Percentiles rank a stretch among this genome's conserved stretches.
These are phyloP conservation scores for Sebastiscus tertius DNA, from an alignment of 2,797 vertebrate genomes.

Conservation along the genomic window DNA sequence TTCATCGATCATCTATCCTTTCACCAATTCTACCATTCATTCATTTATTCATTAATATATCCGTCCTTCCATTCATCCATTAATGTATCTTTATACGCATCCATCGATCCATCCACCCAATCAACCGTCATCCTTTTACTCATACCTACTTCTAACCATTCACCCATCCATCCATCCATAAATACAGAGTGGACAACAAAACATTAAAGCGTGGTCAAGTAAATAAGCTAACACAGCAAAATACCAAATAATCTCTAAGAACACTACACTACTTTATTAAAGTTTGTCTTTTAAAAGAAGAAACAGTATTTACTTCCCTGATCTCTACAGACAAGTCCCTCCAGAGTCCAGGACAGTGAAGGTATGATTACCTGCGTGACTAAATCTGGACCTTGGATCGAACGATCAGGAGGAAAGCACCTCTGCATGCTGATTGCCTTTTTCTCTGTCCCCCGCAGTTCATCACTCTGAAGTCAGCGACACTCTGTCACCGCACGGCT, in stretches of 20 bases:
- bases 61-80: neutral
- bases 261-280: neutral
- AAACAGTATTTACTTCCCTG: neutral
- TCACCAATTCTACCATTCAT: neutral
- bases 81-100: too few relatives aligned
- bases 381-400: slow-evolving; percentile 26
- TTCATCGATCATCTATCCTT: neutral
- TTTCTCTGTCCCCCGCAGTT: slow-evolving; percentile 23
- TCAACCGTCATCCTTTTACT: neutral
- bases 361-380: slow-evolving; percentile 15
- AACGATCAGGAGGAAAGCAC: slow-evolving; percentile 5
- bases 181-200: neutral
- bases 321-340: neutral
- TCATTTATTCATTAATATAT: neutral
- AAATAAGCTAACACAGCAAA: neutral
- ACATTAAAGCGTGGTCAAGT: neutral
- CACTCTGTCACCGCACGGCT: slow-evolving; percentile 36
- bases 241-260: neutral
- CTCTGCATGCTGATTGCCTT: slow-evolving; percentile 49
- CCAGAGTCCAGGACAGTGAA: neutral
- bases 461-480: slow-evolving; percentile 44
- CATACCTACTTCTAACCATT: neutral
- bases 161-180: neutral
- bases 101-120: neutral
- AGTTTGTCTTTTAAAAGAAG: neutral